A percentile compares a stretch with the other conserved stretches of the same genome.
Evolutionary conservation across 2,888 invertebrate genomes (phyloP).

Genomic region (Drosophila conformis): DNA sequence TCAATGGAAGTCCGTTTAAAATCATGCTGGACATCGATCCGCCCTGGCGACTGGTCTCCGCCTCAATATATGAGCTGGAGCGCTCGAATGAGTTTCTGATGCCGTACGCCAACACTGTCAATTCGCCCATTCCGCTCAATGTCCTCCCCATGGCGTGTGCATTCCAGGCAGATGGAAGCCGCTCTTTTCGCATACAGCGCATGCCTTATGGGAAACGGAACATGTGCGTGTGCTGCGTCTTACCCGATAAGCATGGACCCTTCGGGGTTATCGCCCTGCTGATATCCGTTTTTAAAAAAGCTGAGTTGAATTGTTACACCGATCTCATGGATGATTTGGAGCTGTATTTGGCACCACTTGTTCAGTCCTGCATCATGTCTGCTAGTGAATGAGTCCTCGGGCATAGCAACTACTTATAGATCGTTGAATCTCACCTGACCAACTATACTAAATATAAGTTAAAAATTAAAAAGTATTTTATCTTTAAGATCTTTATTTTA

Average conservation of each 20-base stretch:
- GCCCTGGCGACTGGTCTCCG: slow-evolving; percentile 33
- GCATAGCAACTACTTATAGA: neutral
- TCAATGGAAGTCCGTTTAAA: neutral
- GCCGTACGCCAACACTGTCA: neutral
- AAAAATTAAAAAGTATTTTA: neutral
- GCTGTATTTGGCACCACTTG: slow-evolving; percentile 13
- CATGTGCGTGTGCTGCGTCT: slow-evolving; percentile 11
- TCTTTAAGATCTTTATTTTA: neutral
- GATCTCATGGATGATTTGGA: slow-evolving; percentile 10
- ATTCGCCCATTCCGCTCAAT: neutral
- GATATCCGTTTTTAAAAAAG: neutral
- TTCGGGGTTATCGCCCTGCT: slow-evolving; percentile 17
- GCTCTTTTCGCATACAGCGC: slow-evolving; percentile 46
- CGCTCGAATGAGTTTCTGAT: neutral
- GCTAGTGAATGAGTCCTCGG: neutral
- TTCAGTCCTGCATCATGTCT: neutral
- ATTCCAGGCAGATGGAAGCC: neutral
- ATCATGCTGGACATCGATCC: slow-evolving; percentile 32
- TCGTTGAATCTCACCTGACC: neutral
- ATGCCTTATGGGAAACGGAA: neutral
- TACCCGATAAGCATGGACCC: neutral
- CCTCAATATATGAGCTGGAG: slow-evolving; percentile 22
- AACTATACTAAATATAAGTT: neutral
- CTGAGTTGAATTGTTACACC: accelerated
- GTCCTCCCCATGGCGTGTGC: neutral